Evolutionary conservation across 2,113 vertebrate species (phyloP).

Genomic region (Aviceda subcristata): DNA sequence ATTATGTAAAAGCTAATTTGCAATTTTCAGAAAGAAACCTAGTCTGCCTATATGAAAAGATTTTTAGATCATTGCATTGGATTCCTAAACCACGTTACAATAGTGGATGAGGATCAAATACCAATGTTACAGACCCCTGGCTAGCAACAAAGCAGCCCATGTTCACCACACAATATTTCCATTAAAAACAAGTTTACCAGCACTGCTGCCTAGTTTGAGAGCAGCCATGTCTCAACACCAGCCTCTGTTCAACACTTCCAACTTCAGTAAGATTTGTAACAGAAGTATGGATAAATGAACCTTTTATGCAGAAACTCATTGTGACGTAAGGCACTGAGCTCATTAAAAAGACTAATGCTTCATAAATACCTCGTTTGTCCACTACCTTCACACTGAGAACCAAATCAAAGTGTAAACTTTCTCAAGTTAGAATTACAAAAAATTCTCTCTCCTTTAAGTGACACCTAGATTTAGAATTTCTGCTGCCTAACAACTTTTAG

Average conservation of each 20-base stretch:
- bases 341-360: background rate
- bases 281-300: background rate
- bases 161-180: background rate
- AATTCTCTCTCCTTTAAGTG: background rate
- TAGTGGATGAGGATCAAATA: background rate
- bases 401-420: background rate
- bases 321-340: background rate
- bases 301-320: background rate
- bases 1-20: background rate
- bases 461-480: background rate
- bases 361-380: background rate
- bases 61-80: background rate
- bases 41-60: background rate
- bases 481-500: background rate
- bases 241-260: background rate
- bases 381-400: background rate
- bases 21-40: background rate
- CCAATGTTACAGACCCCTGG: background rate
- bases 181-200: background rate
- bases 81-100: background rate
- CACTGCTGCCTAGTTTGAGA: background rate
- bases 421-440: background rate
- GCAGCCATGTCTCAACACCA: background rate
- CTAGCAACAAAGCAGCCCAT: background rate
- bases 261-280: background rate